A percentile compares a stretch with the other conserved stretches of the same genome.
Conservation (phyloP, 2,113 vertebrate species). For the Grallaria varia region DNA sequence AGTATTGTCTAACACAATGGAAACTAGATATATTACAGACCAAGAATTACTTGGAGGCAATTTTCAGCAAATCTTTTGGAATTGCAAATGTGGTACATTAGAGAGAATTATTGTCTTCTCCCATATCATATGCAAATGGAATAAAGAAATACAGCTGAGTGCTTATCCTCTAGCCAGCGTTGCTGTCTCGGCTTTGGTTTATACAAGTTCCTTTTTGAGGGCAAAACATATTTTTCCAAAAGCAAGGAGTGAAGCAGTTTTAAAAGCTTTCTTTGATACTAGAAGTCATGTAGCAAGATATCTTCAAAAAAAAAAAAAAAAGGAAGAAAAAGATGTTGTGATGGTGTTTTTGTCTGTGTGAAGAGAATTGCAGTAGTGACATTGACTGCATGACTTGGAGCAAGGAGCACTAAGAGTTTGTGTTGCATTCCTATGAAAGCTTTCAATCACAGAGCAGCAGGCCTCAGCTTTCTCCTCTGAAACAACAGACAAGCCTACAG, state of each 20-base stretch:
- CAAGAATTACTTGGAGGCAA: not conserved
- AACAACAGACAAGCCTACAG: not conserved
- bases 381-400: not conserved
- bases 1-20: not conserved
- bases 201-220: not conserved
- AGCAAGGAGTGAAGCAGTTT: not conserved
- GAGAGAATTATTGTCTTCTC: not conserved
- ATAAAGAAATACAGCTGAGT: not conserved
- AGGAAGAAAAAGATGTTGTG: not conserved
- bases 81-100: not conserved
- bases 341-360: not conserved
- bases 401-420: not conserved
- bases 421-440: not conserved
- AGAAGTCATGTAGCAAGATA: not conserved
- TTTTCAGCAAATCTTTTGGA: not conserved
- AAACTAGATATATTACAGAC: not conserved
- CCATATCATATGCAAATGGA: not conserved
- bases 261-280: not conserved
- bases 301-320: not conserved
- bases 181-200: not conserved
- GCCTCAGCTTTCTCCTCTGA: not conserved
- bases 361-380: not conserved
- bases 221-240: not conserved
- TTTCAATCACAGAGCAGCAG: not conserved
- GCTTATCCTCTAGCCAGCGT: not conserved